A percentile compares a stretch with the other conserved stretches of the same genome.
Evolutionary conservation across 2,888 invertebrate genomes (phyloP).

Genomic region (Leptopilina drosophilae): DNA sequence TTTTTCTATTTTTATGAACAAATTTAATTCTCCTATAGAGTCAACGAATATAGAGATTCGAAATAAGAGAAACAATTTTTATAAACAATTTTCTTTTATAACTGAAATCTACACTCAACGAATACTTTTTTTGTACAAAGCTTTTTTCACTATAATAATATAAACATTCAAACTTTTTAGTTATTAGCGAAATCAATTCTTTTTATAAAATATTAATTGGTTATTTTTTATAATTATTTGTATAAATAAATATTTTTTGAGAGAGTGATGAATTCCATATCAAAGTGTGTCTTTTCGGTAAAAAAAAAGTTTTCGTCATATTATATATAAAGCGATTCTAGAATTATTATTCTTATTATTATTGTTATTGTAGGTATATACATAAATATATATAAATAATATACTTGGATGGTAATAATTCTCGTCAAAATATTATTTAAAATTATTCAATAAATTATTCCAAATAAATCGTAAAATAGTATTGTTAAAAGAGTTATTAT

Average conservation of each 20-base stretch:
- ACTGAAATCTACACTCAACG: no score
- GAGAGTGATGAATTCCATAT: conserved; percentile 32
- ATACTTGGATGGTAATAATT: conserved; percentile 32
- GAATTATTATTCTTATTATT: conserved; percentile 10
- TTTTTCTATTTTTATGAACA: not conserved
- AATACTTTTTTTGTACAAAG: no score
- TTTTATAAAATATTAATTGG: no score
- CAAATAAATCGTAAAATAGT: not conserved
- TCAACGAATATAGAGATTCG: not conserved
- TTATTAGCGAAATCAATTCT: no score
- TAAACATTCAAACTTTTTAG: no score
- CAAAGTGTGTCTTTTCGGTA: conserved; percentile 31
- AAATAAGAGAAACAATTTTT: no score
- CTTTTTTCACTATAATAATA: no score
- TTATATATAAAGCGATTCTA: conserved; percentile 1
- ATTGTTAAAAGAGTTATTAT: conserved; percentile 8
- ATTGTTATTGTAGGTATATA: no score
- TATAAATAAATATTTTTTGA: not conserved
- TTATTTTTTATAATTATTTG: no score
- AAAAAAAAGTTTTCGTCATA: not conserved
- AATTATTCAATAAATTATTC: not conserved
- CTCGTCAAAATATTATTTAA: not conserved
- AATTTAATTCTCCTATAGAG: not conserved
- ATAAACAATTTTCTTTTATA: no score
- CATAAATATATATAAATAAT: not conserved